Evolutionary conservation across 2,113 vertebrate species (phyloP), one percentile per base, ranked within the genome.

Genomic region (Pionites leucogaster): DNA sequence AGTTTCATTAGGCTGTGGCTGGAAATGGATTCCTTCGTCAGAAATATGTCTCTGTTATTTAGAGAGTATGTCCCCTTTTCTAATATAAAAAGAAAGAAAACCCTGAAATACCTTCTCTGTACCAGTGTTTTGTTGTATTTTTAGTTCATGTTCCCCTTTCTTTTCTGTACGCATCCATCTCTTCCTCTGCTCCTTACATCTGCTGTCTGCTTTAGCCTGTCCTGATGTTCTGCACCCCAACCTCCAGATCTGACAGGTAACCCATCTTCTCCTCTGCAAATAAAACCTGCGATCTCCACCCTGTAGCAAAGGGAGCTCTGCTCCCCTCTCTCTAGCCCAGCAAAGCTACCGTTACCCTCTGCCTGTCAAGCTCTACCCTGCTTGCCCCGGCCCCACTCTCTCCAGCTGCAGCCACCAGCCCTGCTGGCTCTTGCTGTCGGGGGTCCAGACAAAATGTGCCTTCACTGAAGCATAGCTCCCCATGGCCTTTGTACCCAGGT

Each of bases 81-180:
- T 42, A 4, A 49, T 92, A 85, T 87, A 79, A 93, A 95, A 96
- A 89, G 64, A 46, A 88, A 68, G 77, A 76, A 92, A 15, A 7
- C 20, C 52, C 52, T 52, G 50, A 89, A 91, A 92, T 71, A 65
- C 35, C 78, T 89, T 60, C 27, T 79, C 42, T 71, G 14, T 79
- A 76, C 31, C 33, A 47, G 27, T 41, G 39, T 44, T 89, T 68
- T 81, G 53, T 64, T 60, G 41, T 72, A 96, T 92, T 95, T 93
- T 93, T 89, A 89, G 84, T 46, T 78, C 33, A 50, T 0, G 0
- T 89, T 89, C 39, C 57, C 35, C 27, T 93, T 82, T 89, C 42
- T 90, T 82, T 87, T 82, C 27, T n/a, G 2, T 62, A 52, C 22
- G 37, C 2, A 6, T 44, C 64, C 52, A 60, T 41, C 47, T 57